These are phyloP conservation scores for Parnassius apollo DNA, from an alignment of 2,888 invertebrate species.

Conservation along the genomic window DNA sequence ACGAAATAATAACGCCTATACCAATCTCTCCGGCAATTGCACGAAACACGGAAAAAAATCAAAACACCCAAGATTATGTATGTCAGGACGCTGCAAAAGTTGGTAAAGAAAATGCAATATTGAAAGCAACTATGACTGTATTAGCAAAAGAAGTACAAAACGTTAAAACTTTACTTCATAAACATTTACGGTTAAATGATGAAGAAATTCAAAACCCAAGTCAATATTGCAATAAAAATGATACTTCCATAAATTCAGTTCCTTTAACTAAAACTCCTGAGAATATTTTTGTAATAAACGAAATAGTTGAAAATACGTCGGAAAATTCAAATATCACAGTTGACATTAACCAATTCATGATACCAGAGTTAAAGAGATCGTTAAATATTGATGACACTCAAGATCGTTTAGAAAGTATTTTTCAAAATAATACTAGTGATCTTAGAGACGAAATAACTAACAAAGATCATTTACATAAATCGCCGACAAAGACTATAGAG, in stretches of 20 bases:
- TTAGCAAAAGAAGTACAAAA: slow-evolving; percentile 39
- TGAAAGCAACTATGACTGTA: slow-evolving; percentile 36
- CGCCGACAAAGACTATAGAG: slow-evolving; percentile 16
- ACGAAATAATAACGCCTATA: slow-evolving; percentile 53
- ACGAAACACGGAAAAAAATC: slow-evolving; percentile 18
- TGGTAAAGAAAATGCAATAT: slow-evolving; percentile 39
- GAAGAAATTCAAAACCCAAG: slow-evolving; percentile 11
- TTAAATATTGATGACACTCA: not conserved
- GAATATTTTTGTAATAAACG: not conserved
- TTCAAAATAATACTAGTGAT: not conserved
- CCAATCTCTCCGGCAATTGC: slow-evolving; percentile 50
- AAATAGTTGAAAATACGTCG: slow-evolving; percentile 3
- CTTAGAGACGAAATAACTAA: slow-evolving; percentile 3
- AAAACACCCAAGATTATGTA: slow-evolving; percentile 14
- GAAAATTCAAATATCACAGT: not conserved
- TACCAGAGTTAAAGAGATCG: not conserved
- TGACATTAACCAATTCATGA: not conserved
- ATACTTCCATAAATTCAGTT: not conserved
- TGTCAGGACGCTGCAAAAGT: slow-evolving; percentile 40
- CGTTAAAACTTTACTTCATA: slow-evolving; percentile 40
- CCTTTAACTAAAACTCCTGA: not conserved
- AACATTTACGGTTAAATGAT: slow-evolving; percentile 18
- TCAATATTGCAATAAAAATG: slow-evolving; percentile 15
- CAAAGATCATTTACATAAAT: slow-evolving; percentile 5
- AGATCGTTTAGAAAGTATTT: not conserved